Evolutionary conservation across 2,797 vertebrate genomes (phyloP).

Genomic region (Neostethus bicornis): DNA sequence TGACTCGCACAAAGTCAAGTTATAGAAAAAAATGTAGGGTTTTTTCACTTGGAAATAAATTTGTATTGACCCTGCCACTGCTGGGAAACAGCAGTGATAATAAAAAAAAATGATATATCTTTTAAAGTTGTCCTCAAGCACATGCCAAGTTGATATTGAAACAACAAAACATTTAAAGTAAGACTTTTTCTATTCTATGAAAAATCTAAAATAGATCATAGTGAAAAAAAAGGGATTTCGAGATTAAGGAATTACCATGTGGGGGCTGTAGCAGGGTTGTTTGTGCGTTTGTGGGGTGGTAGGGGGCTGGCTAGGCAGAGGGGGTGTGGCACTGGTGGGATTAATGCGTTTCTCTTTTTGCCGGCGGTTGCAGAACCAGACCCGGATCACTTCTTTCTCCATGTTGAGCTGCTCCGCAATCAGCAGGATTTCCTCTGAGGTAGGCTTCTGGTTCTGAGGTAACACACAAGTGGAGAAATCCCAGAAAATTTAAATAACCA

Average conservation of each 20-base stretch:
- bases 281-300: slow-evolving; percentile 79
- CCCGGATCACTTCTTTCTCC: slow-evolving; percentile 96
- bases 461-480: not conserved
- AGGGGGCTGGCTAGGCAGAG: slow-evolving; percentile 84
- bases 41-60: not conserved
- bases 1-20: not conserved
- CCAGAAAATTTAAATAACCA: not conserved
- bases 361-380: slow-evolving; percentile 95
- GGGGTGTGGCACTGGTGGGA: slow-evolving; percentile 87
- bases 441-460: slow-evolving; percentile 98
- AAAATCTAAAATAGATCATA: no score
- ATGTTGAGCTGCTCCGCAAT: slow-evolving; percentile 92
- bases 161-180: no score
- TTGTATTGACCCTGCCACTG: not conserved
- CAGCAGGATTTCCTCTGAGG: slow-evolving; percentile 93
- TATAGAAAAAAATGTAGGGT: not conserved
- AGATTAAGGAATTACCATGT: slow-evolving; percentile 79
- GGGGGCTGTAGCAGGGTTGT: slow-evolving; percentile 87
- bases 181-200: no score
- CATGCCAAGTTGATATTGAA: no score
- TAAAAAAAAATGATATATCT: no score
- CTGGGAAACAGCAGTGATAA: not conserved
- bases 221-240: not conserved
- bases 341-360: slow-evolving; percentile 97
- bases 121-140: no score